phyloP scores from a whole-genome alignment of 2,888 invertebrate genomes.

The Callimorpha dominula region DNA sequence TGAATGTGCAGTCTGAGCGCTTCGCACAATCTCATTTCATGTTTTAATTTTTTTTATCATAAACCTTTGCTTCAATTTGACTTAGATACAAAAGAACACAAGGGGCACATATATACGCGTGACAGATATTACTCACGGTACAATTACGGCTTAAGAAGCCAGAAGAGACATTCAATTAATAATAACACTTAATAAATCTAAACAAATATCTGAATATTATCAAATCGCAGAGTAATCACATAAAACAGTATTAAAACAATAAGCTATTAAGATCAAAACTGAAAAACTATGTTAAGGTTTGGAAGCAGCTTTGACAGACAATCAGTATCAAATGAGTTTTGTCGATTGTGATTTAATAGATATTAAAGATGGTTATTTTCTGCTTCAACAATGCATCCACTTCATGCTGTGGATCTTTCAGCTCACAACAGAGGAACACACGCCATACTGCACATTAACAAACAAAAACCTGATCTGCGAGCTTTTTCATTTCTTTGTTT shows the following conservation, averaged over 20 bases:
- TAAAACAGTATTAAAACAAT: conserved; percentile 41
- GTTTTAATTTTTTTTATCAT: neutral
- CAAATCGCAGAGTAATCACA: conserved; percentile 30
- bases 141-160: neutral
- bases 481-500: conserved; percentile 63
- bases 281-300: conserved; percentile 50
- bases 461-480: conserved; percentile 75
- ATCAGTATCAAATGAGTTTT: conserved; percentile 44
- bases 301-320: conserved; percentile 46
- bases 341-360: conserved; percentile 36
- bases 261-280: conserved; percentile 43
- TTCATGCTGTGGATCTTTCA: conserved; percentile 69
- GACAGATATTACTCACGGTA: neutral
- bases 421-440: conserved; percentile 69
- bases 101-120: neutral
- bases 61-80: neutral
- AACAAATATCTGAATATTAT: conserved; percentile 6
- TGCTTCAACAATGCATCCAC: conserved; percentile 52
- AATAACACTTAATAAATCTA: conserved; percentile 1
- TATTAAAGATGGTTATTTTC: conserved; percentile 56
- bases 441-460: conserved; percentile 73
- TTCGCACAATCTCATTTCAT: neutral
- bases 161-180: conserved; percentile 2
- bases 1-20: neutral
- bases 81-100: neutral